Base-by-base conservation (phyloP, 2,113 vertebrate genomes). In the Paracanthobrama guichenoti region DNA sequence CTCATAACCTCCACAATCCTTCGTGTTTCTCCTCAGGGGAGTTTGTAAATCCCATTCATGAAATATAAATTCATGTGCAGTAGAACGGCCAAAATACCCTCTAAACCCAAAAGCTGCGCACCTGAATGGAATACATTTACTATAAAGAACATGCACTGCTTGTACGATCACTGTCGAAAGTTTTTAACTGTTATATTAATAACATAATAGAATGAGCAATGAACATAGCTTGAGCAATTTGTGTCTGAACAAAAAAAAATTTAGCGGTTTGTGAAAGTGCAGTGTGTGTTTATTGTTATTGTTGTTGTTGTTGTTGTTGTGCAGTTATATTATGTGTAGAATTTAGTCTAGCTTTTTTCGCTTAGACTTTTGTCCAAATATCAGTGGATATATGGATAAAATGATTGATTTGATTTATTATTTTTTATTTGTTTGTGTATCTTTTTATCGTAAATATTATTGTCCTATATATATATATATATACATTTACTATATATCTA, bases 21-120 rank as follows among this genome's bases (percentile, higher is more conserved):
- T 18, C 6, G 26, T 53, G 6, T 42, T 50, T 16, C 26, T 81
- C 44, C 64, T 71, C 22, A 3, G 28, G 26, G 64, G 79, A 81
- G 64, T 81, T 81, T 28, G 26, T 53, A 81, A 71, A 81, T 81
- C 79, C 66, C 79, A 81, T 81, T 81, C 64, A 71, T 81, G 26
- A 81, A 81, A 81, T 81, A 81, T 81, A 67, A 55, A 81, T 81
- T 81, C 20, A 35, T 81, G 14, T 53, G 79, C 64, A 5, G 64
- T 81, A 35, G 66, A 81, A 67, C 48, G 26, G 26, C 60, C 60
- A 81, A 81, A 20, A 64, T 50, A 20, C 79, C 60, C 79, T 50
- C 44, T 81, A 66, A 80, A 80, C 42, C 44, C 10, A 14, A 60
- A 79, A 79, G 55, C n/a, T 24, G 10, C 0, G 42, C 26, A 76